phyloP scores from a whole-genome alignment of 2,888 invertebrate species.

The Lepidochitona cinerea region DNA sequence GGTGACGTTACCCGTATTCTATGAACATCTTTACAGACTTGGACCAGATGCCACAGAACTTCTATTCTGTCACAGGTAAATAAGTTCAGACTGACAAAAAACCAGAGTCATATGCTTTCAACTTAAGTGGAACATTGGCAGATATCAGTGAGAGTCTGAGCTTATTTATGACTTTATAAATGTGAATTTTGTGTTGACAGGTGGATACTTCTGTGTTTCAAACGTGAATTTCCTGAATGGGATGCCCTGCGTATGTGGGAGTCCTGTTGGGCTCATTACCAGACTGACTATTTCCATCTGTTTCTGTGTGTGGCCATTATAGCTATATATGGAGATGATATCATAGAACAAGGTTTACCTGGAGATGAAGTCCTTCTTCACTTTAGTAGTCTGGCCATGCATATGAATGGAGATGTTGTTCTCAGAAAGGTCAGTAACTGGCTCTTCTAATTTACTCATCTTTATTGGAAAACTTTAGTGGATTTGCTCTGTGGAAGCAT shows the following conservation, averaged over 20 bases:
- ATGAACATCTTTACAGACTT: slow-evolving; percentile 85
- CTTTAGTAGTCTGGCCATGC: slow-evolving; percentile 96
- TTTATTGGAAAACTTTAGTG: too few relatives aligned
- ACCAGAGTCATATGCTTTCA: too few relatives aligned
- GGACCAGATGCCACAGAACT: slow-evolving; percentile 87
- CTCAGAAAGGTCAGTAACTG: slow-evolving; percentile 79
- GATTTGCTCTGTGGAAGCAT: too few relatives aligned
- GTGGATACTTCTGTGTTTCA: slow-evolving; percentile 94
- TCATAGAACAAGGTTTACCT: slow-evolving; percentile 90
- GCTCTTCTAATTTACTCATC: too few relatives aligned
- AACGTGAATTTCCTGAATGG: slow-evolving; percentile 88
- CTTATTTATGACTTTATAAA: too few relatives aligned
- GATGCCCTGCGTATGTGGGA: slow-evolving; percentile 95
- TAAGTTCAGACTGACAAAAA: too few relatives aligned
- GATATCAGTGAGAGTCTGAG: too few relatives aligned
- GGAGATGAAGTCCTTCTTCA: slow-evolving; percentile 96
- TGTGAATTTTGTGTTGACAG: slow-evolving; percentile 33
- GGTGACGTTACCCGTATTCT: slow-evolving; percentile 92
- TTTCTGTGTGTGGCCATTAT: slow-evolving; percentile 95
- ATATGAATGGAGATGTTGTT: slow-evolving; percentile 94
- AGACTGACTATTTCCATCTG: slow-evolving; percentile 96
- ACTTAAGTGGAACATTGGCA: too few relatives aligned
- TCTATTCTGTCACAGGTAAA: slow-evolving; percentile 87
- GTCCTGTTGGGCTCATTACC: slow-evolving; percentile 96
- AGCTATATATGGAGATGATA: slow-evolving; percentile 87